Conservation (phyloP, 2,797 vertebrate genomes). For the Molothrus aeneus region DNA sequence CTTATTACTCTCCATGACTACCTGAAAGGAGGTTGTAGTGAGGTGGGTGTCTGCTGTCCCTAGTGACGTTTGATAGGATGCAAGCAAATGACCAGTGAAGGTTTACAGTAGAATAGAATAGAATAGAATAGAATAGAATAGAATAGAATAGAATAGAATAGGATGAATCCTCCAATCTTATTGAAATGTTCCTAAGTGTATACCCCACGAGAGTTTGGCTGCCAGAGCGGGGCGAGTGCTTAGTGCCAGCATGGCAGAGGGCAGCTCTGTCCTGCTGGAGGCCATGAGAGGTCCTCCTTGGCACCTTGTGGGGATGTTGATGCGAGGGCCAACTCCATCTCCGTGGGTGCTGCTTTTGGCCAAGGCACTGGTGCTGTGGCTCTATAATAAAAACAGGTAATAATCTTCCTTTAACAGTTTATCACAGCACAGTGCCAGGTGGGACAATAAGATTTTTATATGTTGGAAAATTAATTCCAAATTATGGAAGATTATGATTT, state of each 20-base stretch:
- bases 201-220: accelerated
- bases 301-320: background rate
- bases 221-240: accelerated
- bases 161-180: background rate
- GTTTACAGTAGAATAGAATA: background rate
- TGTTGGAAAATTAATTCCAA: background rate
- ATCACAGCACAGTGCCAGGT: background rate
- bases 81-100: accelerated
- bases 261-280: background rate
- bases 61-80: background rate
- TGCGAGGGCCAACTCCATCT: background rate
- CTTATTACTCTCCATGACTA: no score
- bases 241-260: background rate
- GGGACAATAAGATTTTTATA: background rate
- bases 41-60: background rate
- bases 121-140: background rate
- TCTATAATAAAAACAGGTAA: background rate
- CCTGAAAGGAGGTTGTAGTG: background rate
- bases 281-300: background rate
- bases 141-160: background rate
- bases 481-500: background rate
- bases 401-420: background rate
- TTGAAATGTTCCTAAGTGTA: background rate
- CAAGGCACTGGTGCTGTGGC: background rate
- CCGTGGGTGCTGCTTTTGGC: accelerated